Base-by-base conservation (phyloP, 2,113 vertebrate species). In the Himantopus leucocephalus region DNA sequence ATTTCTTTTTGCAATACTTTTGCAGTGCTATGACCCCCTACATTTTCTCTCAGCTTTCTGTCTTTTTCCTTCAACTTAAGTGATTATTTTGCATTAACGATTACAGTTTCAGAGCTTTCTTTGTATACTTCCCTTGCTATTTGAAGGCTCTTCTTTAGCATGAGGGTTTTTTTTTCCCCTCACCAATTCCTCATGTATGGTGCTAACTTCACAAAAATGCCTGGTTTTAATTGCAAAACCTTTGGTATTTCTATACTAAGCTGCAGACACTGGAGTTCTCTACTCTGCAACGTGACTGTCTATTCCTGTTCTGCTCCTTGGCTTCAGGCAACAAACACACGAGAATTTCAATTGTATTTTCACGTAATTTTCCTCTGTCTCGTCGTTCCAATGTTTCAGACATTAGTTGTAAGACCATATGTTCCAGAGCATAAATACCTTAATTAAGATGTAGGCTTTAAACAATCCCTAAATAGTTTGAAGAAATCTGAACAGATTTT, bases 341-440 rank as follows among this genome's bases (percentile, higher is more conserved):
- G 4, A 90, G 75, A 66, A 88, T 86, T 94, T 91, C 37, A 84
- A 92, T 84, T 94, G 68, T 94, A 67, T 89, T 89, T 94, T 92
- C 67, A 59, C 0, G 1, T 81, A 84, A 77, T 88, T 80, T 91
- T 60, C 41, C 10, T 90, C 83, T 74, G 47, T 64, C 84, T 87
- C 22, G 2, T 89, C 3, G 0, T 89, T 94, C 55, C 77, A 89
- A 32, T 77, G 35, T 92, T 76, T 92, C 79, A 94, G 85, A 80
- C 50, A 59, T 86, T 80, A 93, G 50, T 83, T 94, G 53, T 55
- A 92, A 93, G 82, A 88, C 63, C 90, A 70, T 88, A 93, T 67
- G 68, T 90, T 92, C 67, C 85, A 88, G 24, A 73, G 14, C 27
- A 91, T 85, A 94, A 91, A 86, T 83, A 95, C 50, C 47, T 95